These are phyloP conservation scores for Diachasma alloeum DNA, from an alignment of 1,140 invertebrate genomes.

Conservation along the genomic window DNA sequence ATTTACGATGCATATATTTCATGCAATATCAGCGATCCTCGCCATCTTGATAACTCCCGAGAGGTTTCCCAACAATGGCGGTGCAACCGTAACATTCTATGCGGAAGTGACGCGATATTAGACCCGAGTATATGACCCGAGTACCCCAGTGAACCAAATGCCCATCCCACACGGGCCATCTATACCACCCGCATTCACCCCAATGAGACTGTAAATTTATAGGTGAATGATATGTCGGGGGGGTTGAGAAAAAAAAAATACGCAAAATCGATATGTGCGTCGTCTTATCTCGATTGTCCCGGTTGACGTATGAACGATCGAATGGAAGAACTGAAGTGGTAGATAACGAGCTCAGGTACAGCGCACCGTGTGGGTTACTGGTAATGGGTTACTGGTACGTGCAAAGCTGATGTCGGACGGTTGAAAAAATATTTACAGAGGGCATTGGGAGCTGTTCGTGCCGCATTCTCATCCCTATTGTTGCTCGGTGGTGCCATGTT, in stretches of 20 bases:
- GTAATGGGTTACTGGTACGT: not conserved
- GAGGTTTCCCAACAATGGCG: too few relatives aligned
- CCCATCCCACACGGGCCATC: not conserved
- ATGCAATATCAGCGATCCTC: too few relatives aligned
- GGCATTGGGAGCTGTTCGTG: slow-evolving; percentile 7
- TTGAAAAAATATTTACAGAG: slow-evolving; percentile 25
- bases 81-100: too few relatives aligned
- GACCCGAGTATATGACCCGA: slow-evolving; percentile 11
- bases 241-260: not conserved
- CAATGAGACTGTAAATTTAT: not conserved
- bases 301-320: slow-evolving; percentile 36
- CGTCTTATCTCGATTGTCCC: slow-evolving; percentile 43
- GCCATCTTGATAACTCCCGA: too few relatives aligned
- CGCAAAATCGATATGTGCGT: slow-evolving; percentile 34
- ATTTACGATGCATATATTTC: too few relatives aligned
- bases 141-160: slow-evolving; percentile 6
- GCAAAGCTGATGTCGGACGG: slow-evolving; percentile 5
- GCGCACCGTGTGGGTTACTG: not conserved
- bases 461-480: not conserved
- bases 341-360: slow-evolving; percentile 23
- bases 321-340: slow-evolving; percentile 24
- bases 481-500: not conserved
- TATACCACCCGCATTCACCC: not conserved
- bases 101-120: slow-evolving; percentile 24
- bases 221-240: not conserved